These are phyloP conservation scores for Phoeniculus purpureus DNA, from an alignment of 2,797 vertebrate species.

Conservation along the genomic window DNA sequence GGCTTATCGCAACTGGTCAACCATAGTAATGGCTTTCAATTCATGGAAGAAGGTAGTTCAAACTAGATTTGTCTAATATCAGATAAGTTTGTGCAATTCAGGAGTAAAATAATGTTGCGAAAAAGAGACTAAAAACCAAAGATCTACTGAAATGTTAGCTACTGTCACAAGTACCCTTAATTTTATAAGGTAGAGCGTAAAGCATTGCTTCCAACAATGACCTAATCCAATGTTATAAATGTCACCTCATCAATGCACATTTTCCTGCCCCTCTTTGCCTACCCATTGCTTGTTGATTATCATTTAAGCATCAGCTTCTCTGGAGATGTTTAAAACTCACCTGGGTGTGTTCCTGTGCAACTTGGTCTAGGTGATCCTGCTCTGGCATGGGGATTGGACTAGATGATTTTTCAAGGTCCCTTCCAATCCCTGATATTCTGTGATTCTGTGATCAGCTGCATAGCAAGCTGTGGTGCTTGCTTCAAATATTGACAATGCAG, in stretches of 20 bases:
- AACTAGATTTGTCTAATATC: conserved; percentile 6
- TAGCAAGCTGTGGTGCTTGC: not conserved
- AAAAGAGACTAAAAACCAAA: not conserved
- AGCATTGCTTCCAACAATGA: not conserved
- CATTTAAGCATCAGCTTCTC: not conserved
- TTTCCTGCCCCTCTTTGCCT: not conserved
- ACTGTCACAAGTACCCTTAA: not conserved
- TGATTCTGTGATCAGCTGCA: not conserved
- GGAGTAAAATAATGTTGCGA: not conserved
- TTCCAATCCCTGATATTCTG: too few species aligned
- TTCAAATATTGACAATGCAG: not conserved
- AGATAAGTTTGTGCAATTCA: not conserved
- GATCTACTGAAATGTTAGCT: not conserved
- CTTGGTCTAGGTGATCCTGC: too few species aligned
- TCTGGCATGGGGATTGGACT: too few species aligned
- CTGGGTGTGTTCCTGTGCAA: too few species aligned
- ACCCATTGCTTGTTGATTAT: not conserved
- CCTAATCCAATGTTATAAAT: not conserved
- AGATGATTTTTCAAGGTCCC: too few species aligned
- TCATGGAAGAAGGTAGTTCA: not conserved
- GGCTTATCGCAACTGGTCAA: not conserved
- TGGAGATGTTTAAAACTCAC: too few species aligned
- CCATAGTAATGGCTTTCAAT: conserved; percentile 15
- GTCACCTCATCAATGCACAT: fast-evolving
- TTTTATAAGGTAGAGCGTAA: not conserved